Base-by-base conservation (phyloP, 2,797 vertebrate species). In the Siniperca scherzeri region DNA sequence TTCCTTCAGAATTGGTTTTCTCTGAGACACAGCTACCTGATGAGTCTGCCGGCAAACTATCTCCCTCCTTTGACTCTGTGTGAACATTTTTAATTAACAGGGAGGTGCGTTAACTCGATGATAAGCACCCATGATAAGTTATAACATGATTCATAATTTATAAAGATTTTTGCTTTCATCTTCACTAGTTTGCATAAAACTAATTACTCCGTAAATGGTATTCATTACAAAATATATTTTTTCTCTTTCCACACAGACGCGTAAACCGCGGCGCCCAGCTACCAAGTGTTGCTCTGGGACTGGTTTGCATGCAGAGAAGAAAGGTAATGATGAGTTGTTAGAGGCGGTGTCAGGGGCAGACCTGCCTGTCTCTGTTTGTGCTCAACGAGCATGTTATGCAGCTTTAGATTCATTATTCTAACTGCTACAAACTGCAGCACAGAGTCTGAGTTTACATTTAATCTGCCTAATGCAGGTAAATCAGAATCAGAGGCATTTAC, bases 61-160 rank as follows among this genome's bases (percentile, higher is more conserved):
- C 87, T 87, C 80, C 81, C 87, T 94, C 95, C 95, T 96, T 95
- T 94, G 95, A 96, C 95, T 95, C 95, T 92, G 96, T 97, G 91
- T 96, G 97, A 97, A 96, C 96, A 97, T 98, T 97, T 97, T 97
- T 99, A 98, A 98, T 98, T 97, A 98, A 96, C 82, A 90, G 97
- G 90, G 97, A 98, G 97, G 98, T 98, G 97, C 96, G 95, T 96
- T 97, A 96, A 92, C 93, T 91, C 89, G 59, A 84, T 79, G 92
- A 96, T 93, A 94, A 94, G 96, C 96, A 94, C 94, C 94, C 96
- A 95, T 90, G 96, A 97, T 98, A 98, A 97, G 95, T 97, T 98
- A 97, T 95, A 97, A 98, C 97, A 96, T 93, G 95, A 98, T 99
- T 98, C 97, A 99, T 99, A 98, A 99, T 99, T 99, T 97, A 99